These are phyloP conservation scores for Gymnobelideus leadbeateri DNA, from an alignment of 2,113 vertebrate species.

Conservation along the genomic window DNA sequence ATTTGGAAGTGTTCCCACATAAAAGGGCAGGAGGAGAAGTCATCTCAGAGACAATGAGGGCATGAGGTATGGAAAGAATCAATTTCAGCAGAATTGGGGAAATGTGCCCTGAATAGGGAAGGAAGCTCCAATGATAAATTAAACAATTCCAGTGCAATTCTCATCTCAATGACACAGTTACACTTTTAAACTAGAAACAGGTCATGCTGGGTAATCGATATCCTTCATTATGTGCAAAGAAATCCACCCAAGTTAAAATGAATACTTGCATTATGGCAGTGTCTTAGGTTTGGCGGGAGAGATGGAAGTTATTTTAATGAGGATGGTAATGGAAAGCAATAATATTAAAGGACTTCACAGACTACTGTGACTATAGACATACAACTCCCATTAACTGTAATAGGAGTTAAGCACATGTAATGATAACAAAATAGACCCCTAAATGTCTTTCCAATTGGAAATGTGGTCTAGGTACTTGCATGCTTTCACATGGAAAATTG, in stretches of 20 bases:
- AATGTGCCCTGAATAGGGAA: neutral
- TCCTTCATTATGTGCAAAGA: constrained; percentile 66
- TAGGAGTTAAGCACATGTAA: constrained; percentile 74
- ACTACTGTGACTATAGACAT: constrained; percentile 72
- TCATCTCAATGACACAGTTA: constrained; percentile 46
- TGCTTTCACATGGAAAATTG: constrained; percentile 67
- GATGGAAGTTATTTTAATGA: constrained; percentile 73
- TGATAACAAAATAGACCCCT: constrained; percentile 70
- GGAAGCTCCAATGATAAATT: constrained; percentile 47
- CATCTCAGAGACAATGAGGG: neutral
- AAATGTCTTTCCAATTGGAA: constrained; percentile 71
- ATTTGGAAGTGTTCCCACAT: neutral
- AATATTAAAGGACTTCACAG: constrained; percentile 72
- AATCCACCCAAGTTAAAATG: constrained; percentile 65
- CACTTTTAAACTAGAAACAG: constrained; percentile 54
- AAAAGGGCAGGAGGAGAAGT: neutral
- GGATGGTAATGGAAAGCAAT: constrained; percentile 75
- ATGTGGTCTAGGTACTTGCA: constrained; percentile 55
- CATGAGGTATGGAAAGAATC: neutral
- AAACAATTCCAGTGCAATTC: constrained; percentile 56
- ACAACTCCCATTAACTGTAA: constrained; percentile 76
- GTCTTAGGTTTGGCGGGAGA: constrained; percentile 61
- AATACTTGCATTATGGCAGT: constrained; percentile 56
- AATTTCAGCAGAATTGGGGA: constrained; percentile 39
- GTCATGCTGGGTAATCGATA: constrained; percentile 40